A percentile compares a stretch with the other conserved stretches of the same genome.
Conservation (phyloP, 2,888 invertebrate genomes). For the Ganaspis brasiliensis region DNA sequence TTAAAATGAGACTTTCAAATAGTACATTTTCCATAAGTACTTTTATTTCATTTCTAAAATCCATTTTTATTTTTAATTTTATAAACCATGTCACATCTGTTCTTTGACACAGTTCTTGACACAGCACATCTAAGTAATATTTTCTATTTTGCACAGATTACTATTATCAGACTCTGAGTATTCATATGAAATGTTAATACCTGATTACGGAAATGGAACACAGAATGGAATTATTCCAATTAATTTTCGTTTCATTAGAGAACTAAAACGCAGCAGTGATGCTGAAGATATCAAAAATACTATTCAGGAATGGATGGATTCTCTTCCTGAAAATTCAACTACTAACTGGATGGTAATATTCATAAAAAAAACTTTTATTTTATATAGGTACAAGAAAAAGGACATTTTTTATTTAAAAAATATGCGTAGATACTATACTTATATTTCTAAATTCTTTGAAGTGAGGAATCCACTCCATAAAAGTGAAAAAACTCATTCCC, state of each 20-base stretch:
- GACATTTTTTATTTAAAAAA: too few species aligned
- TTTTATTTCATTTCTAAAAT: too few species aligned
- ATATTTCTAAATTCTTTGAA: too few species aligned
- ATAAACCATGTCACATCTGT: not conserved
- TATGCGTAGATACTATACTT: too few species aligned
- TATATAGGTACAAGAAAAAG: constrained; percentile 16
- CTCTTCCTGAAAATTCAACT: constrained; percentile 69
- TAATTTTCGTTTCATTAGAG: constrained; percentile 72
- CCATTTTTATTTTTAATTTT: too few species aligned
- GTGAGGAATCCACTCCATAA: too few species aligned
- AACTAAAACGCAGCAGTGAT: constrained; percentile 61
- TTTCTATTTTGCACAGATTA: constrained; percentile 63
- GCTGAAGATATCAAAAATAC: constrained; percentile 66
- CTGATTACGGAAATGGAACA: constrained; percentile 73
- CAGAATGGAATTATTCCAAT: constrained; percentile 68
- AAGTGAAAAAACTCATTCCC: too few species aligned
- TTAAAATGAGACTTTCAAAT: too few species aligned
- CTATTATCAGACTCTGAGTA: constrained; percentile 72
- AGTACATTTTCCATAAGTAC: too few species aligned
- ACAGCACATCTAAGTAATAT: not conserved
- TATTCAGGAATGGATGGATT: constrained; percentile 68
- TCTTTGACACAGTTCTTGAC: not conserved
- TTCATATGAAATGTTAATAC: constrained; percentile 63
- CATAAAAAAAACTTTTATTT: not conserved
- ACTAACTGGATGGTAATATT: constrained; percentile 77